Evolutionary conservation across 2,113 vertebrate genomes (phyloP), one percentile per base, ranked within the genome.

Genomic region (Anguilla japonica): DNA sequence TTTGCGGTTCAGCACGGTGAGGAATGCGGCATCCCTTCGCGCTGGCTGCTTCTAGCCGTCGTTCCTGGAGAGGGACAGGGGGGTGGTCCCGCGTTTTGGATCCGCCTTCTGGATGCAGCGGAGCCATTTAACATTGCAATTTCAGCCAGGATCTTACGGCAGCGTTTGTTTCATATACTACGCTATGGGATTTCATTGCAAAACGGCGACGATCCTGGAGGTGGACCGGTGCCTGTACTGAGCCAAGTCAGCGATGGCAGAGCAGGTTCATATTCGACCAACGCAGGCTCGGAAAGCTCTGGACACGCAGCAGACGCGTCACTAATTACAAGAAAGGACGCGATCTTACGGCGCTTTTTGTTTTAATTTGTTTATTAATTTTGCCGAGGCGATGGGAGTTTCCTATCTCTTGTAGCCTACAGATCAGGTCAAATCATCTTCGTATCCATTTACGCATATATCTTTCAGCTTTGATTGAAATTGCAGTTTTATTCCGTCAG

Each of bases 51-150:
- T 75, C 26, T 34, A 75, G 3, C 71, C n/a, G 26, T 75, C 71
- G 41, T 39, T 60, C 29, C 50, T 83, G 56, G 81, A 50, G 46
- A n/a, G 82, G 85, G 86, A 89, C 87, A 89, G 89, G 83, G 89
- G 91, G 89, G 89, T 87, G 86, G 91, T 90, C 56, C 87, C 89
- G 86, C 81, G 92, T 88, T 90, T 60, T 89, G 90, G 94, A 88
- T 93, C 95, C 96, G 95, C 96, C 94, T 95, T 92, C 94, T 86
- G 93, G 91, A 94, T 94, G 93, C 89, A 94, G 93, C 92, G 90
- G 93, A 94, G 93, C 92, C 93, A 89, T 93, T 94, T 93, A 90
- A 86, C 91, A 46, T 85, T 86, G 34, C 89, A 89, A 91, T 92
- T 88, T 87, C 89, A 85, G 89, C 89, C 92, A 95, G 92, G 92